Evolutionary conservation across 2,888 invertebrate species (phyloP).

Genomic region (Dione vanillae): DNA sequence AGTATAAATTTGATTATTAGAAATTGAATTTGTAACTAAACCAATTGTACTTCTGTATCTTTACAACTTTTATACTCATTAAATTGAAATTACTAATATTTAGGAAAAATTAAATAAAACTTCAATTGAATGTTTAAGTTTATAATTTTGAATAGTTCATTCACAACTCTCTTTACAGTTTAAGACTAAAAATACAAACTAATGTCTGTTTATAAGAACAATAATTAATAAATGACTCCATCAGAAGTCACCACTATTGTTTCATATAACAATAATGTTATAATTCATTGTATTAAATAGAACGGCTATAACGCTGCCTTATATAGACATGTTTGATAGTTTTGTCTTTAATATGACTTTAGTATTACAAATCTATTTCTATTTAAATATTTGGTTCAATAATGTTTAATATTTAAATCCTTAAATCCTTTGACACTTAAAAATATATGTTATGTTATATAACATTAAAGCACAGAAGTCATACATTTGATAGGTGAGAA

Average conservation of each 20-base stretch:
- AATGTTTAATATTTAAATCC: neutral
- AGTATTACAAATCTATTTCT: neutral
- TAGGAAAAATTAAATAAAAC: neutral
- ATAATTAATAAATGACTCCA: neutral
- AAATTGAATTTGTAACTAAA: too few species aligned
- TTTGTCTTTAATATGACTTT: neutral
- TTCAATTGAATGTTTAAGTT: neutral
- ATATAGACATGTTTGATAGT: neutral
- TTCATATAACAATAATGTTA: conserved; percentile 29
- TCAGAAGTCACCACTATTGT: conserved; percentile 13
- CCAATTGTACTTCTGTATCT: neutral
- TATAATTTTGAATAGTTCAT: neutral
- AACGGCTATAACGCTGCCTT: neutral
- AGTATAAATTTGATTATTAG: too few species aligned
- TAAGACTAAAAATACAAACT: neutral
- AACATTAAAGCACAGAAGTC: too few species aligned
- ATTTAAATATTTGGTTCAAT: neutral
- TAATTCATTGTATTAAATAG: conserved; percentile 15
- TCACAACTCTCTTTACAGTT: too few species aligned
- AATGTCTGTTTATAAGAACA: neutral
- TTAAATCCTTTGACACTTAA: neutral
- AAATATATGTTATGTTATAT: conserved; percentile 1
- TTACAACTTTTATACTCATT: too few species aligned
- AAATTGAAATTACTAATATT: too few species aligned
- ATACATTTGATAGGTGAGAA: too few species aligned